Base-by-base conservation (phyloP, 2,888 invertebrate species). In the Thera obeliscata region DNA sequence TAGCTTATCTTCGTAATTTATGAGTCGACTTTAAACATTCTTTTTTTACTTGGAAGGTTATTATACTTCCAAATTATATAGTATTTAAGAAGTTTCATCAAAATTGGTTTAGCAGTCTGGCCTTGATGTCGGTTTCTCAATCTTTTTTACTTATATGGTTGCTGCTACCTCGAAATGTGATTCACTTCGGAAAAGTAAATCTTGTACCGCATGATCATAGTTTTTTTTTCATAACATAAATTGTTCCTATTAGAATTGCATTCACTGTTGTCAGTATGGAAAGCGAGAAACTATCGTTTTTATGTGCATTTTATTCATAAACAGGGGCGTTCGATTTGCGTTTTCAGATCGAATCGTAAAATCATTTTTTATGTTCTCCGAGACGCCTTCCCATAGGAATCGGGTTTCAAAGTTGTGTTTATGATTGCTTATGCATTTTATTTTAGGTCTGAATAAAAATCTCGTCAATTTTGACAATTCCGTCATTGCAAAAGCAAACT, bases 331-430 rank as follows among this genome's bases (percentile, higher is more conserved):
- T 84, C 81, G 83, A 86, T 87, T 84, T 81, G 82, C 81, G 76
- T 78, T 80, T 80, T 79, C 78, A 85, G 87, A 88, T 87, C 85
- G 84, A 88, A 88, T 89, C 89, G 86, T 91, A 90, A 91, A 91
- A 88, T 87, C 81, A 88, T 89, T 88, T 90, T 91, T 90, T 89
- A 88, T 84, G 85, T 86, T 87, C 86, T 84, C 79, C 78, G 76
- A 74, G 82, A 85, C 80, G 82, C 79, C 76, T 81, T 88, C 87
- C 87, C 87, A 84, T 85, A 84, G 85, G 89, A 86, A 82, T 87
- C 83, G 83, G 84, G 86, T 86, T 83, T 89, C 89, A 90, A 86
- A 87, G 86, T 89, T 85, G 85, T 85, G 84, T 87, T 90, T 87
- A 90, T 83, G 86, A 82, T 80, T 66, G 46, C 57, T 61, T 56